Conservation (phyloP, 2,888 invertebrate species). For the Dolomedes plantarius region DNA sequence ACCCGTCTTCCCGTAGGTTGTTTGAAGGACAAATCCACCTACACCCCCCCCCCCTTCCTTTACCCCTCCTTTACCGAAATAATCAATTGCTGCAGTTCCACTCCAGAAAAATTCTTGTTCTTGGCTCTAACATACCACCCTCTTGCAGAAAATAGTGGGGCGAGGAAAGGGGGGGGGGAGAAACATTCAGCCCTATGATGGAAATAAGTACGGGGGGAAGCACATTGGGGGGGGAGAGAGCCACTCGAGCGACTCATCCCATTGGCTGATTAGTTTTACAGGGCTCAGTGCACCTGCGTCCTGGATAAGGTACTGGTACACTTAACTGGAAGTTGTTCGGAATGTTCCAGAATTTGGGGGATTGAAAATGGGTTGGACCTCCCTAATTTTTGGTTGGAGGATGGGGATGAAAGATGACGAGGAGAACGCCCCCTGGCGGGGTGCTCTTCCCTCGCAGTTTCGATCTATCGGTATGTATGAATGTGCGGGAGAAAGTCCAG, state of each 20-base stretch:
- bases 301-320: slow-evolving; percentile 60
- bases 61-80: slow-evolving; percentile 29
- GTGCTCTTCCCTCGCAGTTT: slow-evolving; percentile 21
- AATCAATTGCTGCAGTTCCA: slow-evolving; percentile 56
- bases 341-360: slow-evolving; percentile 34
- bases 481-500: background rate
- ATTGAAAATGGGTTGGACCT: slow-evolving; percentile 36
- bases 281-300: slow-evolving; percentile 56
- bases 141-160: slow-evolving; percentile 5
- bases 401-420: slow-evolving; percentile 56
- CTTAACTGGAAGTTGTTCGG: slow-evolving; percentile 48
- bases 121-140: slow-evolving; percentile 25
- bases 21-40: slow-evolving; percentile 43
- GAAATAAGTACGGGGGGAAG: slow-evolving; percentile 38
- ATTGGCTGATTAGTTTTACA: slow-evolving; percentile 69
- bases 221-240: slow-evolving; percentile 12
- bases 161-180: background rate
- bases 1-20: slow-evolving; percentile 6
- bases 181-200: slow-evolving; percentile 25
- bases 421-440: slow-evolving; percentile 49
- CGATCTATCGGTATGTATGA: slow-evolving; percentile 47
- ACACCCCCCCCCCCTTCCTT: slow-evolving; percentile 18
- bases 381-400: slow-evolving; percentile 70
- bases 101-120: slow-evolving; percentile 39
- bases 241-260: slow-evolving; percentile 27